A percentile compares a stretch with the other conserved stretches of the same genome.
Evolutionary conservation across 2,113 vertebrate species (phyloP).

Genomic region (Oreamnos americanus): DNA sequence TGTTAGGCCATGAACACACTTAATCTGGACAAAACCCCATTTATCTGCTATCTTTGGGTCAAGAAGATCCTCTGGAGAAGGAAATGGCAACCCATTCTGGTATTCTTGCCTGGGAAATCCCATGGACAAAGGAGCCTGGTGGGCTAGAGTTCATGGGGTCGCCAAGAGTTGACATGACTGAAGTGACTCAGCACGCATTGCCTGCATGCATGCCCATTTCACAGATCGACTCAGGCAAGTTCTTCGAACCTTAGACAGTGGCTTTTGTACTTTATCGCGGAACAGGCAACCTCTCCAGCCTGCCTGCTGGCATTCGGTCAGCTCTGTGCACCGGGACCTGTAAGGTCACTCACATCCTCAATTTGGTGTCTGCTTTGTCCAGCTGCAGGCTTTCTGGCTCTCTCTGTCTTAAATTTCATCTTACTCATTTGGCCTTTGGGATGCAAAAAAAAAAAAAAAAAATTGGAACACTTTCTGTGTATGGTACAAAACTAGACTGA

Average conservation of each 20-base stretch:
- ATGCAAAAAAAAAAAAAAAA: neutral
- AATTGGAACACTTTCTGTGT: neutral
- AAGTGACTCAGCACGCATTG: fast-evolving
- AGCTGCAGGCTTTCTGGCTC: neutral
- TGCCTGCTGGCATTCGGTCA: no score
- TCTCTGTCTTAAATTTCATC: neutral
- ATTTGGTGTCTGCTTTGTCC: neutral
- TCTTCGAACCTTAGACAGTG: neutral
- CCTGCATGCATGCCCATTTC: neutral
- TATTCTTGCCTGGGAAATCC: neutral
- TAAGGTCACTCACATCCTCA: neutral
- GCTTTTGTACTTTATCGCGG: fast-evolving
- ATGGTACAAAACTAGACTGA: neutral
- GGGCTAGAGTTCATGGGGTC: neutral
- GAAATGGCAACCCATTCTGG: neutral
- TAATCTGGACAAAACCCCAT: fast-evolving
- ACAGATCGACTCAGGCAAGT: fast-evolving
- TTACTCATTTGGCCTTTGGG: neutral
- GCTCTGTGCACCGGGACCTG: neutral
- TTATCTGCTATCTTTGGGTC: neutral
- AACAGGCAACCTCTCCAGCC: neutral
- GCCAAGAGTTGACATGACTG: neutral
- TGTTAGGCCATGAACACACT: neutral
- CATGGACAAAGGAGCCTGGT: neutral
- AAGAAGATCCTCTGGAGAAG: neutral